These are phyloP conservation scores for Prionailurus bengalensis DNA, from an alignment of 2,113 vertebrate genomes.

Conservation along the genomic window DNA sequence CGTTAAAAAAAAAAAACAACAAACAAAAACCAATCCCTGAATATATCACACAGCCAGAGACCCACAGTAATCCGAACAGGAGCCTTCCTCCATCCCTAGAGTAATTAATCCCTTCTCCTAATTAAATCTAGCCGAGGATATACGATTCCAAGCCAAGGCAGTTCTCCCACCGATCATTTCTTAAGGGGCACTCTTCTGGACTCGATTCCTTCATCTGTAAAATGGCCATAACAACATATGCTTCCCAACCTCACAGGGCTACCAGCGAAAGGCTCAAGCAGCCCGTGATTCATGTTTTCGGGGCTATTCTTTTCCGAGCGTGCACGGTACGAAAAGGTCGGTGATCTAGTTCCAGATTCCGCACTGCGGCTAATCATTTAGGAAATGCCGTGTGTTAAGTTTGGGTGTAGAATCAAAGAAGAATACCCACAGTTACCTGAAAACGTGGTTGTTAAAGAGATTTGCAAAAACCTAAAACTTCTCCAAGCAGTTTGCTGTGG, in stretches of 20 bases:
- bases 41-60: neutral
- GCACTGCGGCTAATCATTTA: slow-evolving; percentile 13
- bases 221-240: neutral
- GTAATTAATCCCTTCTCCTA: neutral
- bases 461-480: neutral
- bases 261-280: neutral
- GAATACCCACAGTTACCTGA: neutral
- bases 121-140: neutral
- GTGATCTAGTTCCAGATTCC: neutral
- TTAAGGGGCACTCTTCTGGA: neutral
- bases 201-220: neutral
- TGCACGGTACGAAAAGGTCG: neutral
- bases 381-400: neutral
- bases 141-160: neutral
- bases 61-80: neutral
- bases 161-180: neutral
- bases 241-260: neutral
- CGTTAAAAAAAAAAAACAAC: slow-evolving; percentile 12
- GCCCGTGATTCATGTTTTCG: neutral
- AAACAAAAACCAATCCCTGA: neutral
- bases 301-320: neutral
- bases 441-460: slow-evolving; percentile 20
- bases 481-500: neutral
- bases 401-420: slow-evolving; percentile 29
- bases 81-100: neutral